These are phyloP conservation scores for Himalopsyche kuldschensis DNA, from an alignment of 2,888 invertebrate genomes.

Conservation along the genomic window DNA sequence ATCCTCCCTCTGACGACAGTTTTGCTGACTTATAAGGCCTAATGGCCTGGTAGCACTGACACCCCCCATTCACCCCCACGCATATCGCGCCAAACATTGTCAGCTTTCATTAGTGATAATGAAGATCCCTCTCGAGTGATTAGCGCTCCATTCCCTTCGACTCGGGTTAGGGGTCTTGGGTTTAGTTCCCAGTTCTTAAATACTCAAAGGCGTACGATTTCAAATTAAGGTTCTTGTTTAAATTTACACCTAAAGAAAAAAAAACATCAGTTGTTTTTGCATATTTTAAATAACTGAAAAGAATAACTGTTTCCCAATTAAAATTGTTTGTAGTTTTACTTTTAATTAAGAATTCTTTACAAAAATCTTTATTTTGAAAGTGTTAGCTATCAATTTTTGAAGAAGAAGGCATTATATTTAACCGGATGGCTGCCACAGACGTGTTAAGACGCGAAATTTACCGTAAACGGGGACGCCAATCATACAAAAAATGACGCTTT, in stretches of 20 bases:
- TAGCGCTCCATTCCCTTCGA: constrained; percentile 21
- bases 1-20: not conserved
- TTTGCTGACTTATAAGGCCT: not conserved
- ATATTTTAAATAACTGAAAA: not conserved
- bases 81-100: constrained; percentile 19
- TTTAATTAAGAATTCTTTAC: no score
- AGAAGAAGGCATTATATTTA: no score
- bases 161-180: not conserved
- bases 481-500: no score
- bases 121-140: constrained; percentile 38
- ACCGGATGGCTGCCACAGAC: no score
- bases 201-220: not conserved
- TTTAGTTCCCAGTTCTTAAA: not conserved
- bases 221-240: not conserved
- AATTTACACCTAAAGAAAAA: not conserved
- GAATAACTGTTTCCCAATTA: no score
- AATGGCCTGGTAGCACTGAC: not conserved
- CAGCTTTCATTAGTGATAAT: constrained; percentile 36
- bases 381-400: no score
- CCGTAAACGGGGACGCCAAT: no score
- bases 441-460: no score
- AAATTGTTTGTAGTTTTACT: no score
- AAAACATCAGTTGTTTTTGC: no score
- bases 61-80: not conserved
- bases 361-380: no score